Evolutionary conservation across 30 jellyfish, hydroid and myxozoan genomes (phyloP), one percentile per base, ranked within the genome.

Genomic region (Cassiopea andromeda): DNA sequence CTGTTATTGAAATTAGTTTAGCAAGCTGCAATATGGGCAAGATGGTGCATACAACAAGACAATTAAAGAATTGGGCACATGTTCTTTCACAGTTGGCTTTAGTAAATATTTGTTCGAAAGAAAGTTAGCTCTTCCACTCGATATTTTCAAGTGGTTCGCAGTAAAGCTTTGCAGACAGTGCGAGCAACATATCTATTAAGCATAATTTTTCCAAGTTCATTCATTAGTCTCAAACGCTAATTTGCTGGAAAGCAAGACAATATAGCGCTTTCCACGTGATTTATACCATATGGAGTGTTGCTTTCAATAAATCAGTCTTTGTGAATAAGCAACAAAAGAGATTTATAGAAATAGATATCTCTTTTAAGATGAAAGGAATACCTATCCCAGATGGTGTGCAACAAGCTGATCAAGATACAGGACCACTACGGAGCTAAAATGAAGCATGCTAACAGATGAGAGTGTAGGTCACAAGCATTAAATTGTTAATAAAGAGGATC

Each of bases 251-350:
- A 54, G 64, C 7, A 54, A 3, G 12, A 10, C 12, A 54, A 3
- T 54, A 54, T 54, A 0, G 64, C 64, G 12, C 64, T 54, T 54
- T 3, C 64, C 64, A 54, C 12, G 64, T 54, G 45, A 66, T 66
- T 16, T 6, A 66, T 66, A 27, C 79, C 79, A 70, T 19, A 70
- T 70, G 79, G 79, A 70, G 38, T 70, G 50, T 27, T 14, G 79
- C 79, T 70, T 14, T 70, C 57, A 5, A 70, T 14, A 64, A 64
- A 27, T 14, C 73, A 2, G 73, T 17, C 27, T 4, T 64, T 64
- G 19, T 64, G 43, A 14, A 17, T 2, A 12, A 70, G 54, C 18
- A 70, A 70, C 79, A 64, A 64, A 64, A 17, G 43, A 70, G 50
- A 70, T 70, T 70, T 70, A 2, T 43, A 19, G 15, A 70, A 70